Conservation (phyloP, 2,888 invertebrate species). For the Drosophila parthenogenetica region DNA sequence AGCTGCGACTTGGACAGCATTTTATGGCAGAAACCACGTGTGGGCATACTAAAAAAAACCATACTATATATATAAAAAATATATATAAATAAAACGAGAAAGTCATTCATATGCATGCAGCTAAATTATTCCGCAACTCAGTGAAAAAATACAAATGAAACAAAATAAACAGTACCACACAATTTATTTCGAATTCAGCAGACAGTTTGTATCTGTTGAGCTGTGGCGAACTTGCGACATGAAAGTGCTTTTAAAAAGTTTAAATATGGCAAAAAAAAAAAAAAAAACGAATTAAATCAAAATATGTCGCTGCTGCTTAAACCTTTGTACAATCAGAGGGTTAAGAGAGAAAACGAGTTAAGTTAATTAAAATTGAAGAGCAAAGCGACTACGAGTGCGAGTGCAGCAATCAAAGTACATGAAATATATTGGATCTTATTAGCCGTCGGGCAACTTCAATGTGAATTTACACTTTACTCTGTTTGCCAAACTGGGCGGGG, state of each 20-base stretch:
- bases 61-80: not conserved
- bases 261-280: conserved; percentile 1
- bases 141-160: not conserved
- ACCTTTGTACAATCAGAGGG: conserved; percentile 1
- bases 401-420: conserved; percentile 36
- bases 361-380: conserved; percentile 55
- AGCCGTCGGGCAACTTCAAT: conserved; percentile 36
- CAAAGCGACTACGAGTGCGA: not conserved
- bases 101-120: conserved; percentile 36
- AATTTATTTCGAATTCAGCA: conserved; percentile 9
- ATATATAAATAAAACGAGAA: conserved; percentile 7
- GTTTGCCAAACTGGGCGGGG: conserved; percentile 23
- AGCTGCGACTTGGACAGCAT: conserved; percentile 49
- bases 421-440: conserved; percentile 37
- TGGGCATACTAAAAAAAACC: conserved; percentile 22
- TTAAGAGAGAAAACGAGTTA: not conserved
- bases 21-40: conserved; percentile 47
- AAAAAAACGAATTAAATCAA: conserved; percentile 10
- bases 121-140: conserved; percentile 21
- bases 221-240: conserved; percentile 17
- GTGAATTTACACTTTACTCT: conserved; percentile 36
- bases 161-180: not conserved
- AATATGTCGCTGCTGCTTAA: conserved; percentile 14
- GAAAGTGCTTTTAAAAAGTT: conserved; percentile 30
- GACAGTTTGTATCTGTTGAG: conserved; percentile 2